Evolutionary conservation across 2,888 invertebrate genomes (phyloP).

Genomic region (Pasiphila rectangulata): DNA sequence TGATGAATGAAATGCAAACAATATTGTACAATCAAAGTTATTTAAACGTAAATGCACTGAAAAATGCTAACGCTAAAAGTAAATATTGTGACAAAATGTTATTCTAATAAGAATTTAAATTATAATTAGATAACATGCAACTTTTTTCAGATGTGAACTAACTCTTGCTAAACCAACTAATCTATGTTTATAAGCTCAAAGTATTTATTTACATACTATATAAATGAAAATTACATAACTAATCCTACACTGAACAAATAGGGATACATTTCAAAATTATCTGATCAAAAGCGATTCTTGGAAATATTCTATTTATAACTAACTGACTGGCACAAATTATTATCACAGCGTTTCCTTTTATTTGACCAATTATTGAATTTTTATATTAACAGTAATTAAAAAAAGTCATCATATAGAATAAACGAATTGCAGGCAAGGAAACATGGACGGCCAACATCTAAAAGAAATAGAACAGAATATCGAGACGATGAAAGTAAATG

Average conservation of each 20-base stretch:
- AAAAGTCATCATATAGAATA: no score
- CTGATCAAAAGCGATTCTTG: neutral
- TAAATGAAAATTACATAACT: neutral
- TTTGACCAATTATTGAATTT: conserved; percentile 1
- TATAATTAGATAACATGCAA: no score
- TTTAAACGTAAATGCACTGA: conserved; percentile 40
- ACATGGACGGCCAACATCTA: neutral
- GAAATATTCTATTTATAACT: no score
- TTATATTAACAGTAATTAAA: no score
- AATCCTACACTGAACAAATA: neutral
- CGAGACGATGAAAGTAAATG: no score
- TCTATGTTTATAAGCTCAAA: conserved; percentile 13
- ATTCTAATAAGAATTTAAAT: no score
- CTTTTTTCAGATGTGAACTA: no score
- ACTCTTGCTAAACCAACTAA: no score
- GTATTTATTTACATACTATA: neutral
- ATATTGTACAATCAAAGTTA: neutral
- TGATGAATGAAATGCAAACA: no score
- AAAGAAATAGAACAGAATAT: no score
- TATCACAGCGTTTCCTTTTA: conserved; percentile 50
- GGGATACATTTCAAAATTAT: neutral
- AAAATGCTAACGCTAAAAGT: no score
- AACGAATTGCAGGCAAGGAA: neutral
- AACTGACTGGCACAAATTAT: conserved; percentile 58
- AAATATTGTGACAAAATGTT: no score